A percentile compares a stretch with the other conserved stretches of the same genome.
These are phyloP conservation scores for Ceriagrion tenellum DNA, from an alignment of 2,888 invertebrate genomes.

Conservation along the genomic window DNA sequence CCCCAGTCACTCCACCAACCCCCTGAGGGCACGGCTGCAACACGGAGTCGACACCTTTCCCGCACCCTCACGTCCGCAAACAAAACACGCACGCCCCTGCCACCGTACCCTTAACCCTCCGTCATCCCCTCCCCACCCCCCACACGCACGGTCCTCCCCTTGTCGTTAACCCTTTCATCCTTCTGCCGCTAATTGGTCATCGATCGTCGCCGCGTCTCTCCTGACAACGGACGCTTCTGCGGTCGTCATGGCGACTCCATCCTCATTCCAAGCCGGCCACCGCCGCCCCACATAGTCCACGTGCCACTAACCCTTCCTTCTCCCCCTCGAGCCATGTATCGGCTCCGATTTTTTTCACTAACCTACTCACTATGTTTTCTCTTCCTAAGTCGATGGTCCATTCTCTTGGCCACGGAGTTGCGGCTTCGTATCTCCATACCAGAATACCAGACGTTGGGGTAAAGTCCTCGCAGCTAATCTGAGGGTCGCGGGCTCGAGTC, in stretches of 20 bases:
- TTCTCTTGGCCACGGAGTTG: no score
- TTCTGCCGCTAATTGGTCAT: constrained; percentile 63
- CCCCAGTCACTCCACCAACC: background rate
- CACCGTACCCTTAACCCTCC: background rate
- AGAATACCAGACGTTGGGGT: no score
- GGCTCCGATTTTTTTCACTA: background rate
- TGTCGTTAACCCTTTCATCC: constrained; percentile 13
- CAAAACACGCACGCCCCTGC: background rate
- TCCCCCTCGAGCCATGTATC: background rate
- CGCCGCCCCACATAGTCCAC: background rate
- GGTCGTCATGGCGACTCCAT: constrained; percentile 48
- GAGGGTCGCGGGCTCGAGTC: no score
- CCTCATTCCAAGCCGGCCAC: background rate
- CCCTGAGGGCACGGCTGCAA: background rate
- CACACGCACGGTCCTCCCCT: background rate
- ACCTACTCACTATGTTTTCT: background rate
- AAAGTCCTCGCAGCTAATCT: no score
- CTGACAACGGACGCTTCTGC: constrained; percentile 38
- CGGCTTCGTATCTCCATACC: no score
- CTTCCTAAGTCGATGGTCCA: no score
- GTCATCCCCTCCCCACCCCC: background rate
- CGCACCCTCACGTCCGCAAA: background rate
- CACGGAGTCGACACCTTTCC: background rate
- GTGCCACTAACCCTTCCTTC: background rate
- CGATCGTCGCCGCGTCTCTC: constrained; percentile 60